These are phyloP conservation scores for Xerus rutilus DNA, from an alignment of 2,797 vertebrate species.

Conservation along the genomic window DNA sequence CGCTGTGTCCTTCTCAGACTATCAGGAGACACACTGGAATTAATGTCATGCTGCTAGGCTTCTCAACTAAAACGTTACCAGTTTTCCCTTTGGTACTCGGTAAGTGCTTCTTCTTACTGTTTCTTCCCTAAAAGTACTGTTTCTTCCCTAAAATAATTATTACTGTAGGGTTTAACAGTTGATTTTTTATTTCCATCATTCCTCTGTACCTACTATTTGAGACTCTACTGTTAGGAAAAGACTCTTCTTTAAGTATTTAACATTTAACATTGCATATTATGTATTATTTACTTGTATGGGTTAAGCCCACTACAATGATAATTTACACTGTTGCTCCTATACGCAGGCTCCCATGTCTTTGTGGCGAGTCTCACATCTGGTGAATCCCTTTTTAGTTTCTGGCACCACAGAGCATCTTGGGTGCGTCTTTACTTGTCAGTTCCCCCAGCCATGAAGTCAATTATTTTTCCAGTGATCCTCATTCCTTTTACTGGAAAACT, in stretches of 20 bases:
- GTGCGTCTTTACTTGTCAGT: not conserved
- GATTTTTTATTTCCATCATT: not conserved
- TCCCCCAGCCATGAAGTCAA: not conserved
- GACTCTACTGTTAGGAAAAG: not conserved
- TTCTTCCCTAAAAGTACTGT: not conserved
- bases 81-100: not conserved
- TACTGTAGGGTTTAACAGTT: not conserved
- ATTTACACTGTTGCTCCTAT: not conserved
- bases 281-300: not conserved
- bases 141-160: not conserved
- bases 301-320: not conserved
- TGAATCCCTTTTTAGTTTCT: not conserved
- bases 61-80: not conserved
- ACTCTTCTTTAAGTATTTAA: not conserved
- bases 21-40: not conserved
- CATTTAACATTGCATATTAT: not conserved
- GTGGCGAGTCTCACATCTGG: not conserved
- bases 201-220: not conserved
- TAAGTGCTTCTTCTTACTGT: not conserved
- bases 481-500: not conserved
- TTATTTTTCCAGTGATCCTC: not conserved
- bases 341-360: not conserved
- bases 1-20: not conserved
- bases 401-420: no score
- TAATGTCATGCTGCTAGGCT: not conserved